These are phyloP conservation scores for Copidosoma aretas DNA, from an alignment of 2,888 invertebrate genomes.

Conservation along the genomic window DNA sequence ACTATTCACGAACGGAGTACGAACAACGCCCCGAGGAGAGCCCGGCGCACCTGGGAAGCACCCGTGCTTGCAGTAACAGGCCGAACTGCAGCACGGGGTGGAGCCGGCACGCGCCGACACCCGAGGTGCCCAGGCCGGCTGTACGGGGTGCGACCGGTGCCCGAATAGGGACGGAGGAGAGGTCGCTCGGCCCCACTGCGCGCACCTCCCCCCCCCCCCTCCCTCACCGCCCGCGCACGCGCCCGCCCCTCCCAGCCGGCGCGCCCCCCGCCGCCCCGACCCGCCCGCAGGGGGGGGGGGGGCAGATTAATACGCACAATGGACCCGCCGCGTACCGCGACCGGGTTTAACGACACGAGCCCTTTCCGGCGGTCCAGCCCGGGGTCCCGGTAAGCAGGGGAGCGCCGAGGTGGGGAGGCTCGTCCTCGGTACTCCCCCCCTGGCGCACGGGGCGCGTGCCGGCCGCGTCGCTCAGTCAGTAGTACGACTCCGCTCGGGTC, in stretches of 20 bases:
- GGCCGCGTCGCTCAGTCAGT: constrained; percentile 52
- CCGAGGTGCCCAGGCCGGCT: not conserved
- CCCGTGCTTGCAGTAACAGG: too few species aligned
- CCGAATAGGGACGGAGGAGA: not conserved
- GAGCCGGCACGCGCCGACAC: not conserved
- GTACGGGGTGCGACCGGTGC: not conserved
- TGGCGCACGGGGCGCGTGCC: not conserved
- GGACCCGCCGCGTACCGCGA: too few species aligned
- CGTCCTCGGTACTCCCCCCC: too few species aligned
- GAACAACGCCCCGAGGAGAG: too few species aligned
- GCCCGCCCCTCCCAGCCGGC: not conserved
- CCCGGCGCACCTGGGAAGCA: too few species aligned
- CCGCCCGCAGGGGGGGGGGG: too few species aligned
- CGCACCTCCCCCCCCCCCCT: not conserved
- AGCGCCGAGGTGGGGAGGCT: not conserved
- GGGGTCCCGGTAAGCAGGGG: constrained; percentile 11
- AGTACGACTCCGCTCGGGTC: constrained; percentile 58
- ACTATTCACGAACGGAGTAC: too few species aligned
- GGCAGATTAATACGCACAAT: too few species aligned
- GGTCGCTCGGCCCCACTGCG: not conserved
- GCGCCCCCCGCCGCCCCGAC: too few species aligned
- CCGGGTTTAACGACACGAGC: not conserved
- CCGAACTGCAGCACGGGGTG: too few species aligned
- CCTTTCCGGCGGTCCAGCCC: not conserved
- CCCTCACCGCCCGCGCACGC: too few species aligned